phyloP scores from a whole-genome alignment of 2,888 invertebrate species.

The Synanthedon tipuliformis region DNA sequence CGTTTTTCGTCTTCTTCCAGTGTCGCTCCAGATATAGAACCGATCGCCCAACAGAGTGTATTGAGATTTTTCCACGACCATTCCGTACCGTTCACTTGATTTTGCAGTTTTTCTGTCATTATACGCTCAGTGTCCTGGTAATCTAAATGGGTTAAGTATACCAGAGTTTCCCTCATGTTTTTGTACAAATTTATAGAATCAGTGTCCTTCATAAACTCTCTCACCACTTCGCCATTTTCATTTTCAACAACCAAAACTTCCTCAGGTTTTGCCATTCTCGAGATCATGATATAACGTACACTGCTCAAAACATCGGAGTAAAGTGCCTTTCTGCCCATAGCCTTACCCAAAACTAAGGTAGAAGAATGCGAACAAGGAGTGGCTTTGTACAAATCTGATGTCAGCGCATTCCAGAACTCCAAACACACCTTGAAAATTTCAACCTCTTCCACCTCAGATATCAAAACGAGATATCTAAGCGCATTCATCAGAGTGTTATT shows the following conservation, averaged over 20 bases:
- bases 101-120: constrained; percentile 98
- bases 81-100: constrained; percentile 97
- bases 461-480: constrained; percentile 86
- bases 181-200: constrained; percentile 99
- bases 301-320: constrained; percentile 86
- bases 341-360: constrained; percentile 50
- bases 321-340: constrained; percentile 74
- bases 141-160: constrained; percentile 98
- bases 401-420: constrained; percentile 97
- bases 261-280: constrained; percentile 99
- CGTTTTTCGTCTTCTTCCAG: constrained; percentile 99
- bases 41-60: constrained; percentile 99
- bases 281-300: constrained; percentile 97
- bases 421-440: constrained; percentile 99
- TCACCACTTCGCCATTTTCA: constrained; percentile 98
- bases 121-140: constrained; percentile 97
- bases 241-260: constrained; percentile 99
- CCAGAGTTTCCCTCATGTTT: constrained; percentile 98
- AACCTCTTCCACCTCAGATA: constrained; percentile 98
- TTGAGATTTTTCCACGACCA: constrained; percentile 99
- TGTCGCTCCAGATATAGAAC: constrained; percentile 98
- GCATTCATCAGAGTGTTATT: constrained; percentile 84
- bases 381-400: constrained; percentile 92
- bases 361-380: constrained; percentile 75
- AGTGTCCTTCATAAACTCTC: constrained; percentile 99